Evolutionary conservation across 2,888 invertebrate species (phyloP).

Genomic region (Epinotia brunnichana): DNA sequence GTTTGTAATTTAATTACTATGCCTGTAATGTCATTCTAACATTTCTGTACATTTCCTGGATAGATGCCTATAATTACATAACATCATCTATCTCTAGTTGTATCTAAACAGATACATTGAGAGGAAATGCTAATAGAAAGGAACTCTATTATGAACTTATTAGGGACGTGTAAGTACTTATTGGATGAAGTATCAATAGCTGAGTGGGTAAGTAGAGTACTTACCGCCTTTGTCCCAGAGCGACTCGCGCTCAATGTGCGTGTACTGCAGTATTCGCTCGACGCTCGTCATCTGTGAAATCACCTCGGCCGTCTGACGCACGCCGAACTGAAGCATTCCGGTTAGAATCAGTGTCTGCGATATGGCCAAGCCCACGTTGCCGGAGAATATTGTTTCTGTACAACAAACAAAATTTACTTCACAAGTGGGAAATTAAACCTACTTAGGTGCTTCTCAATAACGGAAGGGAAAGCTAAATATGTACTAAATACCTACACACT

Average conservation of each 20-base stretch:
- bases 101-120: too few species aligned
- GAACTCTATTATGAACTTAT: too few species aligned
- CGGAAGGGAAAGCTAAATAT: too few species aligned
- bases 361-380: constrained; percentile 88
- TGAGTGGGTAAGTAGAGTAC: constrained; percentile 3
- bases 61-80: too few species aligned
- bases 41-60: too few species aligned
- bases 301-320: constrained; percentile 87
- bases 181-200: too few species aligned
- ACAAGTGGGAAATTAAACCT: background rate
- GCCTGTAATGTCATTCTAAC: too few species aligned
- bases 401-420: constrained; percentile 19
- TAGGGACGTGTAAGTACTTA: too few species aligned
- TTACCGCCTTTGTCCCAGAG: constrained; percentile 79
- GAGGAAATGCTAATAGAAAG: too few species aligned
- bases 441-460: background rate
- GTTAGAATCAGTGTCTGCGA: constrained; percentile 87
- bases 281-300: constrained; percentile 89
- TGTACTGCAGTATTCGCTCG: constrained; percentile 88
- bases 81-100: too few species aligned
- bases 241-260: constrained; percentile 86
- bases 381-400: constrained; percentile 80
- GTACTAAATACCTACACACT: too few species aligned
- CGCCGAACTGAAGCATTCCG: constrained; percentile 89
- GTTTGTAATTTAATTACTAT: too few species aligned